Conservation (phyloP, 2,113 vertebrate genomes). For the Leiothrix lutea region DNA sequence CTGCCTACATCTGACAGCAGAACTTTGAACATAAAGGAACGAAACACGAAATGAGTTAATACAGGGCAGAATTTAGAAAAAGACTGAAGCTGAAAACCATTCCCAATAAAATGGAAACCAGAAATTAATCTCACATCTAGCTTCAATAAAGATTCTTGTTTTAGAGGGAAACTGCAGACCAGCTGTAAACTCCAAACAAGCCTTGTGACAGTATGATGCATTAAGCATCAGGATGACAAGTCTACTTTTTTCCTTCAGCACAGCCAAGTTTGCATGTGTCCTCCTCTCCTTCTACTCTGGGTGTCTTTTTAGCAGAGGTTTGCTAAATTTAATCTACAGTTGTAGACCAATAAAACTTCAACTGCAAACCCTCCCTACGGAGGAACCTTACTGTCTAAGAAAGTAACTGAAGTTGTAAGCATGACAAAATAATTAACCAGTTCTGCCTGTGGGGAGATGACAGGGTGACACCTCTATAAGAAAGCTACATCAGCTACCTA, state of each 20-base stretch:
- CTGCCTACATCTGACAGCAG: background rate
- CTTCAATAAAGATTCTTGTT: background rate
- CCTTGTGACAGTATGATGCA: background rate
- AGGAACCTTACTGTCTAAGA: background rate
- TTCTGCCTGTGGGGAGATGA: background rate
- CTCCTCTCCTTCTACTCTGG: background rate
- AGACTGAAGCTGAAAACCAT: background rate
- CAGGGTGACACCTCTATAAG: rapidly evolving
- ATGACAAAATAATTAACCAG: background rate
- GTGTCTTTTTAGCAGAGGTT: background rate
- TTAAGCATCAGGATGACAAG: background rate
- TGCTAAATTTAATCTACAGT: background rate
- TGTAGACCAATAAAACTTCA: background rate
- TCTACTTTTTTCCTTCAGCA: background rate
- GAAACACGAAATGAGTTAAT: background rate
- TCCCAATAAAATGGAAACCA: background rate
- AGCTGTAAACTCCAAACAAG: background rate
- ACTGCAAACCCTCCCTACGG: background rate
- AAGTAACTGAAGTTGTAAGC: background rate
- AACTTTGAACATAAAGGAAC: background rate
- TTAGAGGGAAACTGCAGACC: background rate
- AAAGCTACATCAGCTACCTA: background rate
- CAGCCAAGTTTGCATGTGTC: background rate
- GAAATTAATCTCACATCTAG: background rate
- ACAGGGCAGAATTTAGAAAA: background rate